phyloP scores from a whole-genome alignment of 2,113 vertebrate genomes.

The Platichthys flesus region DNA sequence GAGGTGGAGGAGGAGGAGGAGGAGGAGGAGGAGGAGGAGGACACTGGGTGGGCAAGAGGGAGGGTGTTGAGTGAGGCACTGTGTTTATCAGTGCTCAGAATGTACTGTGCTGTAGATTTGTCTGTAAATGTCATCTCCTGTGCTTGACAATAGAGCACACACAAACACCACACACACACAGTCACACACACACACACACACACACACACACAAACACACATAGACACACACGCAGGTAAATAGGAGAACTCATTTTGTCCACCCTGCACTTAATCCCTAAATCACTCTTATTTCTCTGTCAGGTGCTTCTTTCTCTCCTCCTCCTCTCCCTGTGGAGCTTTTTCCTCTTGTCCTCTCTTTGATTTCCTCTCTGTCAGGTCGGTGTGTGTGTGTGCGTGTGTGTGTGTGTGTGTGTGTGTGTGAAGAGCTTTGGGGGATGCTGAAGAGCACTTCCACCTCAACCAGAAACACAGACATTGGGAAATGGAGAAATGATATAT shows the following conservation, averaged over 20 bases:
- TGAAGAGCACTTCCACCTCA: slow-evolving; percentile 33
- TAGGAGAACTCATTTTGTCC: slow-evolving; percentile 39
- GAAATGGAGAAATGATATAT: slow-evolving; percentile 27
- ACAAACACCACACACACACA: slow-evolving; percentile 12
- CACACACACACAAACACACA: slow-evolving; percentile 7
- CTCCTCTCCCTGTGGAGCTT: slow-evolving; percentile 1
- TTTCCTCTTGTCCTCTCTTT: slow-evolving; percentile 28
- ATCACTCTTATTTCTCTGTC: slow-evolving; percentile 36
- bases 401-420: neutral
- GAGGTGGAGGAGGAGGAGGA: slow-evolving; percentile 54
- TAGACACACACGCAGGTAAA: slow-evolving; percentile 10
- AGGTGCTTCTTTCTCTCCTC: neutral
- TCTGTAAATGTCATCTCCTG: slow-evolving; percentile 74
- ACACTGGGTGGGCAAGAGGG: slow-evolving; percentile 41
- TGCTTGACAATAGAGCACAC: slow-evolving; percentile 55
- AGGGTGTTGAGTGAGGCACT: slow-evolving; percentile 45
- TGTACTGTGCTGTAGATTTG: slow-evolving; percentile 72
- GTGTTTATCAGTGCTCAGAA: slow-evolving; percentile 73
- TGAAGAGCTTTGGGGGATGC: slow-evolving; percentile 13
- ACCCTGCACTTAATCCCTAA: slow-evolving; percentile 34
- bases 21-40: slow-evolving; percentile 46
- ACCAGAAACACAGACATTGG: slow-evolving; percentile 25
- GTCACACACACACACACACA: slow-evolving; percentile 13
- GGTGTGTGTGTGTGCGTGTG: neutral
- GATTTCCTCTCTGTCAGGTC: slow-evolving; percentile 27